Base-by-base conservation (phyloP, 2,888 invertebrate genomes). In the Eretmocerus hayati region DNA sequence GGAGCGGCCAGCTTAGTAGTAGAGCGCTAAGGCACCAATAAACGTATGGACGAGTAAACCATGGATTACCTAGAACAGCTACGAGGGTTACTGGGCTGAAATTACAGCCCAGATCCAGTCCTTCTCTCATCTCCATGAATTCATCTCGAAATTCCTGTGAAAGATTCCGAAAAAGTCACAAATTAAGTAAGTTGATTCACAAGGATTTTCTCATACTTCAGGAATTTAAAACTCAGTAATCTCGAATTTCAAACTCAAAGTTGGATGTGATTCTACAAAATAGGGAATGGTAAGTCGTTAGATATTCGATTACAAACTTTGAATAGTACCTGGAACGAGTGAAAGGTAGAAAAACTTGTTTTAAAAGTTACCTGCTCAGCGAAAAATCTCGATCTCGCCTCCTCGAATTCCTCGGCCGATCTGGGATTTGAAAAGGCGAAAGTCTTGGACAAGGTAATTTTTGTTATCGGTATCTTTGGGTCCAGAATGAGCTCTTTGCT, bases 81-180 rank as follows among this genome's bases (percentile, higher is more conserved):
- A 71, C 66, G 31, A 71, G 51, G 5, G 63, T 67, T 40, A 65
- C 66, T 9, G 66, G 66, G 50, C 64, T 67, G 33, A 67, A 65
- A 48, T 69, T 67, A 55, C 66, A 66, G 13, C 69, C 79, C 18
- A 89, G 75, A 63, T 88, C 88, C 54, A 89, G 74, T 0, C 88
- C 87, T 65, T 89, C 88, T 2, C 84, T 74, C 78, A 87, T 87
- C 72, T 90, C 88, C 84, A 88, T 85, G 68, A 88, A 89, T 69
- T 89, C 88, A 62, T 90, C 89, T 48, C 83, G 79, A 19, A 84
- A 74, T 66, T 88, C 88, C 71, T 71, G 46, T 38, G 2, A 15
- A n/a, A 26, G 11, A 26, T n/a, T n/a, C n/a, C n/a, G n/a, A n/a
- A n/a, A n/a, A n/a, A n/a, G n/a, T n/a, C n/a, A n/a, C n/a, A n/a